A percentile compares a stretch with the other conserved stretches of the same genome.
Conservation (phyloP, 2,888 invertebrate species). For the Rutpela maculata region DNA sequence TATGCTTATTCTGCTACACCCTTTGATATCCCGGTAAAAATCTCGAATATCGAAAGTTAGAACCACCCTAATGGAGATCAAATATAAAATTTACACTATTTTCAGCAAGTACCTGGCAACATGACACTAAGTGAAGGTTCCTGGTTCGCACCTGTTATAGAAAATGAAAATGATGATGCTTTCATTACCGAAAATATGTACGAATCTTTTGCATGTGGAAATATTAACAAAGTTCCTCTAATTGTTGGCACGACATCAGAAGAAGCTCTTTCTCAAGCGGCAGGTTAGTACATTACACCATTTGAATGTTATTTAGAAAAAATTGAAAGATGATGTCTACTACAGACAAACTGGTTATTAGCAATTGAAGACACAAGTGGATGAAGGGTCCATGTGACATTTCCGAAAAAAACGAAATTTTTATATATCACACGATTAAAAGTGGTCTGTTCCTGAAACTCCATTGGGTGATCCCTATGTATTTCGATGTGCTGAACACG, state of each 20-base stretch:
- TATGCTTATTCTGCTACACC: too few relatives aligned
- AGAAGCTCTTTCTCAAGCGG: slow-evolving; percentile 13
- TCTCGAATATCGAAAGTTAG: too few relatives aligned
- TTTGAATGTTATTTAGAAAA: background rate
- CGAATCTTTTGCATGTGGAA: slow-evolving; percentile 24
- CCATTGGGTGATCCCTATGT: too few relatives aligned
- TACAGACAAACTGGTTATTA: too few relatives aligned
- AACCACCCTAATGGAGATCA: background rate
- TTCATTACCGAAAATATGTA: slow-evolving; percentile 42
- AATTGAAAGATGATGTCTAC: too few relatives aligned
- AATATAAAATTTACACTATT: background rate
- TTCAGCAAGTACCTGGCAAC: slow-evolving; percentile 16
- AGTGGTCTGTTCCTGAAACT: too few relatives aligned
- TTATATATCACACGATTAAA: too few relatives aligned
- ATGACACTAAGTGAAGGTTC: slow-evolving; percentile 27
- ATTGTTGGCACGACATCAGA: slow-evolving; percentile 41
- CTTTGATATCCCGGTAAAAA: too few relatives aligned
- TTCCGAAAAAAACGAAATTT: too few relatives aligned
- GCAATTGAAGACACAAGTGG: too few relatives aligned
- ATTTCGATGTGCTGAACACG: too few relatives aligned
- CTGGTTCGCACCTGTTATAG: slow-evolving; percentile 40
- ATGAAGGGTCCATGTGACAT: too few relatives aligned
- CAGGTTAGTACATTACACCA: slow-evolving; percentile 11
- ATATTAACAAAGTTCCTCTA: slow-evolving; percentile 26
- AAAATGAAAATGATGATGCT: slow-evolving; percentile 25